Conservation (phyloP, 2,888 invertebrate genomes). For the Polyommatus iphigenia region DNA sequence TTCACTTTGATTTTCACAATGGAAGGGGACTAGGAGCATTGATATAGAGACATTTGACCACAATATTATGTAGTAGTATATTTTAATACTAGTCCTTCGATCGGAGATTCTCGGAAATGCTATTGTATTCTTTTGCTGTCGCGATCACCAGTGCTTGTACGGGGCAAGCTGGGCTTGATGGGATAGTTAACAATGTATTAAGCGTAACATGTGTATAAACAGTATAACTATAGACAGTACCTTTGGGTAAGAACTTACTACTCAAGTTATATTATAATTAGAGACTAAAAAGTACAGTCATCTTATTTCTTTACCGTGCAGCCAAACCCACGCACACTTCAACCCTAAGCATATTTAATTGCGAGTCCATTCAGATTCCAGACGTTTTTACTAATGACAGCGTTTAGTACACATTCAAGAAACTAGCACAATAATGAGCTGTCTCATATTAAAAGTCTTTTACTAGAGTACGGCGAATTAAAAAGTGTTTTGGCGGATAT, state of each 20-base stretch:
- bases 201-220: too few species aligned
- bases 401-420: conserved; percentile 10
- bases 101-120: too few species aligned
- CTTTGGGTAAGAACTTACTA: too few species aligned
- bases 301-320: too few species aligned
- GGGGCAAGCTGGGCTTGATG: too few species aligned
- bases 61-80: not conserved
- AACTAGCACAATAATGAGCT: conserved; percentile 14
- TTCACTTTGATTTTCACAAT: not conserved
- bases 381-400: conserved; percentile 15
- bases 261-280: too few species aligned
- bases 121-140: too few species aligned
- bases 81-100: too few species aligned
- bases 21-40: not conserved
- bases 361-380: not conserved
- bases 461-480: not conserved
- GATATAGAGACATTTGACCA: not conserved
- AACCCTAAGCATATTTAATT: not conserved
- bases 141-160: too few species aligned
- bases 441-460: not conserved
- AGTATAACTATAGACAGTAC: too few species aligned
- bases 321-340: not conserved
- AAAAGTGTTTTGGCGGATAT: not conserved
- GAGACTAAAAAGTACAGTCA: too few species aligned
- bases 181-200: too few species aligned